Conservation (phyloP, 2,797 vertebrate genomes). For the Hirundo rustica region DNA sequence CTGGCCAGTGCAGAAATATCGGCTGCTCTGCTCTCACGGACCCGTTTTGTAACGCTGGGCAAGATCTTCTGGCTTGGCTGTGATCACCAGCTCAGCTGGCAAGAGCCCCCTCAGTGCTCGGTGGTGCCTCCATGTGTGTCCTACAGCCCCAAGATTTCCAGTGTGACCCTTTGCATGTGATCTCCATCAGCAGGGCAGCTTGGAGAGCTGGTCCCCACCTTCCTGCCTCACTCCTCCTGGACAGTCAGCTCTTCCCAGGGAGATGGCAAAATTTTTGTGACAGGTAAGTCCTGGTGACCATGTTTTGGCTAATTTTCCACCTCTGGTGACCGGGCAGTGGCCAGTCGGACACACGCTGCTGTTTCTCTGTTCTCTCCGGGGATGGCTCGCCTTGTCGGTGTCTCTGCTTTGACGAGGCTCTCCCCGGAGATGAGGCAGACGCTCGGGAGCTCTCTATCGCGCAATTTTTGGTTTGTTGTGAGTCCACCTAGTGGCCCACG, state of each 20-base stretch:
- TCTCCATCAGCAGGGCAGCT: neutral
- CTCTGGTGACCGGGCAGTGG: neutral
- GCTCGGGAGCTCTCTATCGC: rapidly evolving
- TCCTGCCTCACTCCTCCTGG: neutral
- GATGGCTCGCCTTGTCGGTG: rapidly evolving
- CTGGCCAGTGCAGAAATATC: neutral
- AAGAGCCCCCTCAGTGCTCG: neutral
- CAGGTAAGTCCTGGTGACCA: neutral
- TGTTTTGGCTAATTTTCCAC: neutral
- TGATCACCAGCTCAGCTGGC: neutral
- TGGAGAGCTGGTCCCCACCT: neutral
- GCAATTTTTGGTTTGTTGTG: neutral
- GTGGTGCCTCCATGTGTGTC: neutral
- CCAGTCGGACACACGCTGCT: rapidly evolving
- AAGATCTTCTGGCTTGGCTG: neutral
- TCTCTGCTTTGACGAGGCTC: neutral
- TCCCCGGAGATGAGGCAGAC: neutral
- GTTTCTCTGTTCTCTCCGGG: neutral
- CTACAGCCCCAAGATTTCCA: neutral
- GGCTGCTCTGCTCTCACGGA: neutral
- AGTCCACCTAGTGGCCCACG: neutral
- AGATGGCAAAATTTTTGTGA: neutral
- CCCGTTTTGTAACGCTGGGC: neutral
- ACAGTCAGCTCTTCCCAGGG: neutral
- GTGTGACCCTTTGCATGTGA: neutral